Conservation (phyloP, 2,888 invertebrate species). For the Flabesymbios commensalis region DNA sequence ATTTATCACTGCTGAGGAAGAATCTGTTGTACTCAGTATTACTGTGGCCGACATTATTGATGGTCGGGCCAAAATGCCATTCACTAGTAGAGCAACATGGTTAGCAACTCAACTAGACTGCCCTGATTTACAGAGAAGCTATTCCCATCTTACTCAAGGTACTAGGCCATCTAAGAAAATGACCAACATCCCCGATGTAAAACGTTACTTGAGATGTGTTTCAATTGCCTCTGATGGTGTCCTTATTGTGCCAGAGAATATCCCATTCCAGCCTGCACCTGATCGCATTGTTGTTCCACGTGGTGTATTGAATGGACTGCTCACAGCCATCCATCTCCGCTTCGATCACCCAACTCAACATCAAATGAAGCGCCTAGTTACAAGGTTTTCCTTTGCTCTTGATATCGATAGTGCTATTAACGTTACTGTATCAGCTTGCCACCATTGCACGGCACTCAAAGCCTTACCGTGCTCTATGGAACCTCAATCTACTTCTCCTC, state of each 20-base stretch:
- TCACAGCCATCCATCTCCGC: slow-evolving; percentile 4
- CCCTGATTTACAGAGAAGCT: slow-evolving; percentile 2
- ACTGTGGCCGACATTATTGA: background rate
- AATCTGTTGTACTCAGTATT: background rate
- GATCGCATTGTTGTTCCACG: slow-evolving; percentile 5
- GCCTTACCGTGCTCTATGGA: background rate
- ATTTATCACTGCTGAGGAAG: background rate
- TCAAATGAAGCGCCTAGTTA: slow-evolving; percentile 3
- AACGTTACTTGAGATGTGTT: background rate
- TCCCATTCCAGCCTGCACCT: background rate
- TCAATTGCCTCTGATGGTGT: slow-evolving; percentile 2
- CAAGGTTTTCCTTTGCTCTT: background rate
- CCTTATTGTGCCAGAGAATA: background rate
- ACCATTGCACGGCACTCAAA: slow-evolving; percentile 1
- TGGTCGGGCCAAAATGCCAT: slow-evolving; percentile 4
- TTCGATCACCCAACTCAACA: slow-evolving; percentile 4
- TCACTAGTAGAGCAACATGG: slow-evolving; percentile 6
- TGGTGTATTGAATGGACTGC: background rate
- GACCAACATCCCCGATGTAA: slow-evolving; percentile 3
- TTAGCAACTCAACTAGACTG: slow-evolving; percentile 5
- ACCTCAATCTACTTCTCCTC: background rate
- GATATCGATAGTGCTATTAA: background rate
- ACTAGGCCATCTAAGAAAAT: slow-evolving; percentile 6
- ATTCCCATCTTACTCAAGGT: slow-evolving; percentile 12
- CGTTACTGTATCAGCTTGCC: background rate